Evolutionary conservation across 2,888 invertebrate genomes (phyloP), one percentile per base, ranked within the genome.

Genomic region (Sesia apiformis): DNA sequence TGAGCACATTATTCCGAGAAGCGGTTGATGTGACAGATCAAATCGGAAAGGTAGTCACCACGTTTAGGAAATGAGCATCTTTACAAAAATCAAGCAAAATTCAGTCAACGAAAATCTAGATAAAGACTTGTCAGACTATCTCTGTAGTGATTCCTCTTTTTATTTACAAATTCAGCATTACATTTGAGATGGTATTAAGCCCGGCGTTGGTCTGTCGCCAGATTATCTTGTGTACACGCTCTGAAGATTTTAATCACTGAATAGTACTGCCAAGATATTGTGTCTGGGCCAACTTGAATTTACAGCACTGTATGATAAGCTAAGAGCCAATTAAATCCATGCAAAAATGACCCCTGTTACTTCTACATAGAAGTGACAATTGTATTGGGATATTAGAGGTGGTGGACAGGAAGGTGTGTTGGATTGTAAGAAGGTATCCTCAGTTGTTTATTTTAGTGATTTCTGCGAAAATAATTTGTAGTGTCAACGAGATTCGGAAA

Each of bases 221-320:
- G 74, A 81, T 83, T 78, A 81, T 77, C 74, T 75, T 63, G 70
- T 66, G 72, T 72, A 73, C 65, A 70, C 76, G 80, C 72, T 81
- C 66, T 68, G 69, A 62, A 81, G 82, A 83, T 84, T 82, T 82
- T 83, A 83, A 84, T 83, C 83, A 81, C 74, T 71, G 68, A 70
- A 65, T 61, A 58, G 64, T 63, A 70, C 69, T 84, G 83, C 82
- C 83, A 84, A 83, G 74, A 74, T 67, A 68, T 66, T 65, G 66
- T 46, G 46, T 46, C 46, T 46, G 46, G 46, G 46, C 46, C 46
- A 46, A 46, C 46, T 46, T 51, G 39, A 5, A 46, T 46, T 46
- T 23, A n/a, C 8, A 46, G 23, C 7, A 23, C 46, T 46, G 46
- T 46, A 46, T 23, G 23, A 23, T 23, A 23, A 1, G 23, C 2